A percentile compares a stretch with the other conserved stretches of the same genome.
Conservation (phyloP, 2,888 invertebrate genomes). For the Bugula neritina region DNA sequence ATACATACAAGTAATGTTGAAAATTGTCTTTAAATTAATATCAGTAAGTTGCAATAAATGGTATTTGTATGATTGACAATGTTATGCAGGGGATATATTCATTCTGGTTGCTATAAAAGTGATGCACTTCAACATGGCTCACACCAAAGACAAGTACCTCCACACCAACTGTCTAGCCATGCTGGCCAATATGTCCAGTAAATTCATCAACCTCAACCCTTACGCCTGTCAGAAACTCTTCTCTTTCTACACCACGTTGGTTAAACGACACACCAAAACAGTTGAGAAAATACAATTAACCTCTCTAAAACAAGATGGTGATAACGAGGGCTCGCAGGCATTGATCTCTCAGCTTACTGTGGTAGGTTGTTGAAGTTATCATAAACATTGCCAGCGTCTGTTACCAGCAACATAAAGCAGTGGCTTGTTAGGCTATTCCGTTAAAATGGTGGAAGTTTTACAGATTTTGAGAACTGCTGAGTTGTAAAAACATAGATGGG, state of each 20-base stretch:
- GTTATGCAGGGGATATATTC: conserved; percentile 24
- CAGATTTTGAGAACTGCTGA: too few species aligned
- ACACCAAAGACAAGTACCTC: conserved; percentile 81
- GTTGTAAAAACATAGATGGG: too few species aligned
- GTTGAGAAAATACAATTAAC: not conserved
- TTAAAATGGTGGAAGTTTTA: too few species aligned
- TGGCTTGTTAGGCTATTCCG: too few species aligned
- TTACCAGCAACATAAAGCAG: too few species aligned
- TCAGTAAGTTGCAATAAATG: too few species aligned
- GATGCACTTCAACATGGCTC: conserved; percentile 84
- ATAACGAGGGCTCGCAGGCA: not conserved
- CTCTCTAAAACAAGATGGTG: not conserved
- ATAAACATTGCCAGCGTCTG: too few species aligned
- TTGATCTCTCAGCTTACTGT: not conserved
- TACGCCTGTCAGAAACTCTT: conserved; percentile 91
- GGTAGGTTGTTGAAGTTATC: too few species aligned
- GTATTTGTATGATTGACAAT: too few species aligned
- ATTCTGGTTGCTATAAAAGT: conserved; percentile 23
- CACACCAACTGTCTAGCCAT: conserved; percentile 98
- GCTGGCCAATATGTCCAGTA: conserved; percentile 92
- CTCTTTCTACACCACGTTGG: conserved; percentile 36
- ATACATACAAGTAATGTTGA: too few species aligned
- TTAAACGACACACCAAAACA: conserved; percentile 4
- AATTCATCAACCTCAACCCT: conserved; percentile 84
- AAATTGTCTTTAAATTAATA: too few species aligned